Conservation (phyloP, 2,113 vertebrate species). For the Chaenogobius annularis region DNA sequence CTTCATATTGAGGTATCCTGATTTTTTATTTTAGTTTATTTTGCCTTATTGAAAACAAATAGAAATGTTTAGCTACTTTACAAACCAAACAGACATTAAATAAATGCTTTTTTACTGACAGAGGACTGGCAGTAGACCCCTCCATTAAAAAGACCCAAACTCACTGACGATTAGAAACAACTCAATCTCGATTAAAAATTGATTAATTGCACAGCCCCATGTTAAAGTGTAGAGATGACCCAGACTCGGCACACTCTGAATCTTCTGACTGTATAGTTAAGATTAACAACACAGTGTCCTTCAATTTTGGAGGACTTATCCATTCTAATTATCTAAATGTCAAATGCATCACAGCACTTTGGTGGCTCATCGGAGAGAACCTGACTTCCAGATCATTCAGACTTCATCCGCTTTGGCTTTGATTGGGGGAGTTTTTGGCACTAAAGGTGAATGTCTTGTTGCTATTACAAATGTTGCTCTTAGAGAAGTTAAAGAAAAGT, state of each 20-base stretch:
- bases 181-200: neutral
- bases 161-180: neutral
- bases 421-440: neutral
- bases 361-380: neutral
- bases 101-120: too few species aligned
- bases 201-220: neutral
- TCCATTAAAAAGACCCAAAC: neutral
- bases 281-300: neutral
- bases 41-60: neutral
- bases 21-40: neutral
- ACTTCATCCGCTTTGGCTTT: neutral
- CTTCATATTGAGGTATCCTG: neutral
- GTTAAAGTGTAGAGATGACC: neutral
- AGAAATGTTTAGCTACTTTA: neutral
- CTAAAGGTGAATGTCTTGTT: neutral
- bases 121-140: too few species aligned
- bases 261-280: neutral
- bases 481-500: neutral
- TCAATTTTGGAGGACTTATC: neutral
- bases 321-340: slow-evolving; percentile 6
- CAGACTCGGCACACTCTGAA: neutral
- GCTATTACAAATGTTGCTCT: neutral
- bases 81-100: neutral
- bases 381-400: neutral
- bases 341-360: neutral